Percentiles rank a stretch among this genome's conserved stretches.
Conservation (phyloP, 1,140 invertebrate genomes). For the Littorina saxatilis region DNA sequence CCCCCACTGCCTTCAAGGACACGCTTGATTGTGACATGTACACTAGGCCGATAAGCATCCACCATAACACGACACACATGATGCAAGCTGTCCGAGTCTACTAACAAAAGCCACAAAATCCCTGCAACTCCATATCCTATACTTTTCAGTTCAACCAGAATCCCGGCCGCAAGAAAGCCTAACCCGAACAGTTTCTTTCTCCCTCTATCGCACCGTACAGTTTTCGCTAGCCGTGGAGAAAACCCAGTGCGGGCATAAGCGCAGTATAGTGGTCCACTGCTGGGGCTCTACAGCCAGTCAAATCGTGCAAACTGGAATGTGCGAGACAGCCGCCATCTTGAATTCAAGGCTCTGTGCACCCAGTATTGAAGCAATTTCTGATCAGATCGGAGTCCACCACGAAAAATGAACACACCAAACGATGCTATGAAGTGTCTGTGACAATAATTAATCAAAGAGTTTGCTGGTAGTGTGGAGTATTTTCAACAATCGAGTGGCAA, state of each 20-base stretch:
- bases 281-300: slow-evolving; percentile 3
- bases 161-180: background rate
- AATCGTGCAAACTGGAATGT: slow-evolving; percentile 34
- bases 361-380: slow-evolving; percentile 8
- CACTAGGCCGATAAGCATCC: background rate
- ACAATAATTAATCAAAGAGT: background rate
- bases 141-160: background rate
- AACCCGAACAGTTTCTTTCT: background rate
- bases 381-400: background rate
- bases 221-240: slow-evolving; percentile 1
- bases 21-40: background rate
- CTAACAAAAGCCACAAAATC: background rate
- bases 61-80: background rate
- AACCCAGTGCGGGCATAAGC: background rate
- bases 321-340: slow-evolving; percentile 36
- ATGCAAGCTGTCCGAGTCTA: too few species aligned
- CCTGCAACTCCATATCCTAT: background rate
- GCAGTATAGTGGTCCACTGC: background rate
- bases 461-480: background rate
- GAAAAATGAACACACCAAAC: background rate
- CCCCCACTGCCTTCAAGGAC: background rate
- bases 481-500: background rate
- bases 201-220: background rate
- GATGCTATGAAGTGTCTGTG: slow-evolving; percentile 20
- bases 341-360: slow-evolving; percentile 20